phyloP scores from a whole-genome alignment of 2,888 invertebrate genomes.

The Glyphotaelius pellucidus region DNA sequence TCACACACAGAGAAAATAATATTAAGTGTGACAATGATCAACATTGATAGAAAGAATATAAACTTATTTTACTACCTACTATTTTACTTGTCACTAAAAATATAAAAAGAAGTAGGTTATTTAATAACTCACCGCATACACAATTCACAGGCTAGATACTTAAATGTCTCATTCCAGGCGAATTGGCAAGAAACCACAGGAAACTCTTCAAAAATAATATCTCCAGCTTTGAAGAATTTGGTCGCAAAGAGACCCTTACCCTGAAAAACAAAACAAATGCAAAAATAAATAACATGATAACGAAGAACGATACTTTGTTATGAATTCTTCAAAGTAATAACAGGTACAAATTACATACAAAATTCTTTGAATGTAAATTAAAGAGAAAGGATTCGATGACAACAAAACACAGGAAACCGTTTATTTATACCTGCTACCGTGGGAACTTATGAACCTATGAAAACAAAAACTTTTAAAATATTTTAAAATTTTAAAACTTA shows the following conservation, averaged over 20 bases:
- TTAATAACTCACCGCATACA: conserved; percentile 83
- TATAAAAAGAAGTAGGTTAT: neutral
- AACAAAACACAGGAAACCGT: neutral
- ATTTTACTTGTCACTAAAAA: neutral
- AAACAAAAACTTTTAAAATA: neutral
- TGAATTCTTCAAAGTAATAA: neutral
- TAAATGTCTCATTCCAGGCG: conserved; percentile 93
- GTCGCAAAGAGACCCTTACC: conserved; percentile 91
- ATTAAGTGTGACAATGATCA: too few species aligned
- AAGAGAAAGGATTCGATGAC: neutral
- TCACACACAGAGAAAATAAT: too few species aligned
- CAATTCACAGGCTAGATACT: conserved; percentile 92
- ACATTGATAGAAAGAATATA: too few species aligned
- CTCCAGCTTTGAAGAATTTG: conserved; percentile 82
- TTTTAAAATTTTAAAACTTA: conserved; percentile 65
- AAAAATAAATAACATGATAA: neutral
- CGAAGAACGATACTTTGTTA: neutral
- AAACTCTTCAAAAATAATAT: conserved; percentile 90
- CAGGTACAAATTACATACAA: conserved; percentile 3
- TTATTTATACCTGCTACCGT: neutral
- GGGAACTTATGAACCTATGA: neutral
- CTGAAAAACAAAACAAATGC: conserved; percentile 74
- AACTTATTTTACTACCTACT: too few species aligned
- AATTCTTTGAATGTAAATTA: neutral
- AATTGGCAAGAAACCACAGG: conserved; percentile 95